Percentiles rank a stretch among this genome's conserved stretches.
These are phyloP conservation scores for Australoheros facetus DNA, from an alignment of 2,797 vertebrate species.

Conservation along the genomic window DNA sequence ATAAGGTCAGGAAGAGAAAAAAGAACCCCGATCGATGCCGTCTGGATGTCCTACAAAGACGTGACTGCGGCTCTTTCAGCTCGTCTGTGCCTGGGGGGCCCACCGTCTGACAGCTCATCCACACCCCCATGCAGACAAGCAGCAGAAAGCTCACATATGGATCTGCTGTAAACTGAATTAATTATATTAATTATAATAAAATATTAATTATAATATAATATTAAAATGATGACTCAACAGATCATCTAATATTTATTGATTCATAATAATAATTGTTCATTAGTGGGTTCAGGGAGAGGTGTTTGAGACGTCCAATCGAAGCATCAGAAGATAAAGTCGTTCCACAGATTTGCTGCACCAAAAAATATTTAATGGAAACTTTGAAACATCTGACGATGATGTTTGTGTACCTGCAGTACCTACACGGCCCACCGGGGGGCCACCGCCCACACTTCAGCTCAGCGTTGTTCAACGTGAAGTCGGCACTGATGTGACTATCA, in stretches of 20 bases:
- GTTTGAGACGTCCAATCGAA: not conserved
- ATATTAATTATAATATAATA: not conserved
- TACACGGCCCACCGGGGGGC: not conserved
- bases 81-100: not conserved
- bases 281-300: rapidly evolving
- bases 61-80: not conserved
- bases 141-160: not conserved
- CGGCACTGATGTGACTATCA: not conserved
- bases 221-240: rapidly evolving
- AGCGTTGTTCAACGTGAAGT: not conserved
- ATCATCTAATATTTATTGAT: not conserved
- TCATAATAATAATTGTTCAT: not conserved
- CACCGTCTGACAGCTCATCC: not conserved
- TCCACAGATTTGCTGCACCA: not conserved
- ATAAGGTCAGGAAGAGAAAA: not conserved
- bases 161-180: not conserved
- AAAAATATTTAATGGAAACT: too few relatives aligned
- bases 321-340: not conserved
- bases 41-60: not conserved
- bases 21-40: not conserved
- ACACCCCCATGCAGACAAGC: rapidly evolving
- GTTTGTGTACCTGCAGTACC: not conserved
- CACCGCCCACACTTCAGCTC: not conserved
- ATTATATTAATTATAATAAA: too few relatives aligned
- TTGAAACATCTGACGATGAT: too few relatives aligned